Evolutionary conservation across 2,888 invertebrate species (phyloP).

Genomic region (Cerceris ruficornis): DNA sequence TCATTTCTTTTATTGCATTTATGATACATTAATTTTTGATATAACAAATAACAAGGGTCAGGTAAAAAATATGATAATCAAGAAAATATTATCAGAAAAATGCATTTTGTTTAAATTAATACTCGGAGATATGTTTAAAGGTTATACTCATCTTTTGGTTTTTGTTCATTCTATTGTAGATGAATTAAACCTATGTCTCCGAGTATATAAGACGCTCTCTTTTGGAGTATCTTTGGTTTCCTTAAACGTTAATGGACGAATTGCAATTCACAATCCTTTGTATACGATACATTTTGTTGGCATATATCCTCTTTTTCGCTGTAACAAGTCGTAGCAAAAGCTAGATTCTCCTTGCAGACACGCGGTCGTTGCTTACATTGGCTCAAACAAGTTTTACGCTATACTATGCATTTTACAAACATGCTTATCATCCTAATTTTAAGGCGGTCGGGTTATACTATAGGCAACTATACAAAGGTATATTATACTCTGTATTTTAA

Average conservation of each 20-base stretch:
- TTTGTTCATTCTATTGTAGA: neutral
- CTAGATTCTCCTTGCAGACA: slow-evolving; percentile 50
- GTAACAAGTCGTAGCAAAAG: slow-evolving; percentile 63
- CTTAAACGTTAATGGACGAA: slow-evolving; percentile 69
- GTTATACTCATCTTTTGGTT: neutral
- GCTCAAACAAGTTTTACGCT: slow-evolving; percentile 47
- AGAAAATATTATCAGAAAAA: slow-evolving; percentile 58
- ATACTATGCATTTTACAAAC: slow-evolving; percentile 59
- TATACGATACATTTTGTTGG: slow-evolving; percentile 41
- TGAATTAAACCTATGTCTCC: slow-evolving; percentile 33
- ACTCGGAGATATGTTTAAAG: slow-evolving; percentile 35
- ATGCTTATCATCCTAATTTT: slow-evolving; percentile 62
- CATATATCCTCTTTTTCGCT: slow-evolving; percentile 34
- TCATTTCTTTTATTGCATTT: slow-evolving; percentile 52
- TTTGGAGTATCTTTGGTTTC: slow-evolving; percentile 29
- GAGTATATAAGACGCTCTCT: slow-evolving; percentile 17
- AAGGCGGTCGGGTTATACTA: slow-evolving; percentile 62
- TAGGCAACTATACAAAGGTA: slow-evolving; percentile 38
- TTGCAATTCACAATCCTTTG: slow-evolving; percentile 48
- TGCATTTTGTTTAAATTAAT: slow-evolving; percentile 42
- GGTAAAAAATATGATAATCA: slow-evolving; percentile 61
- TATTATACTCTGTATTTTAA: slow-evolving; percentile 31
- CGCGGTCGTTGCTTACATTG: slow-evolving; percentile 45
- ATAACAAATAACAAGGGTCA: slow-evolving; percentile 62
- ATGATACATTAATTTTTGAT: slow-evolving; percentile 50